Base-by-base conservation (phyloP, 2,113 vertebrate genomes). In the Elaphurus davidianus region DNA sequence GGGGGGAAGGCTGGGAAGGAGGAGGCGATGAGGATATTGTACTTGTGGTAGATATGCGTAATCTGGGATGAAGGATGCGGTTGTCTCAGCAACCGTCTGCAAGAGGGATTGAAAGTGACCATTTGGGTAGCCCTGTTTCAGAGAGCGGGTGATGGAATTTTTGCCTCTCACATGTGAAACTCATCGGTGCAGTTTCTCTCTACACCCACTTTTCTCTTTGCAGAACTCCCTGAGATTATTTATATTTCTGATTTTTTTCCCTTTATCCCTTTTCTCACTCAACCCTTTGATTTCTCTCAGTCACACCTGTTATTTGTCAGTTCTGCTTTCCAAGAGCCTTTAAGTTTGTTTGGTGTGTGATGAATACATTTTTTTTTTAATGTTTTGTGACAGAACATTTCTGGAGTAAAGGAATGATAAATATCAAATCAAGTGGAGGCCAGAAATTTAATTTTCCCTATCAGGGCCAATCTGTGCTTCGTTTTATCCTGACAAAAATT, bases 401-500 rank as follows among this genome's bases (percentile, higher is more conserved):
- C 97, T 98, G 86, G 83, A 96, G 97, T 93, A 98, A 97, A 98
- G 90, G 89, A 98, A 87, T 97, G 98, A 98, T 98, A 98, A 98
- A 98, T 98, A 98, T 97, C 98, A 98, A 98, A 99, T 98, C 98
- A 98, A 98, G 97, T 84, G 87, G 96, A 98, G 89, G 96, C 91
- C 55, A 98, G 98, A 94, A 98, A 98, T 98, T 98, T 98, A 98
- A 98, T 98, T 98, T 99, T 98, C 98, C 92, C 98, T 97, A 98
- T 99, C 97, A 97, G 96, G 97, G 28, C 62, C 97, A 97, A 98
- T 98, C 96, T 98, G 89, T 93, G 94, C 97, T 98, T 97, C 93
- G 9, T 99, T 99, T 98, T 98, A 97, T 98, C 98, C 97, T 98
- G 97, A 98, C 96, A 98, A 98, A 99, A 99, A 98, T 47, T 98